phyloP scores from a whole-genome alignment of 2,113 vertebrate species.

The Heterochromis multidens region DNA sequence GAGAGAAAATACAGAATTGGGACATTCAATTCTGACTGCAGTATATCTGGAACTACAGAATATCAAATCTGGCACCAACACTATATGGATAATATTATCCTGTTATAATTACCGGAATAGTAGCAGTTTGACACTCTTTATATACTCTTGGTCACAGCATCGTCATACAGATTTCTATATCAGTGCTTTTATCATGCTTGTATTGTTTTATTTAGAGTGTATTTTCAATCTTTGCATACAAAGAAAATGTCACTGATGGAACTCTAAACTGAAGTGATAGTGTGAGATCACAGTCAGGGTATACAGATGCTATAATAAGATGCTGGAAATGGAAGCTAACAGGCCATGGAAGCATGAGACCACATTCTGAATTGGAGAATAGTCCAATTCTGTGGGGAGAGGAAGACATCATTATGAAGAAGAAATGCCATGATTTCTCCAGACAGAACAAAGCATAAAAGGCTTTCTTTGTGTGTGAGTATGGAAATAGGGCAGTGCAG shows the following conservation, averaged over 20 bases:
- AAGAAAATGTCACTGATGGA: neutral
- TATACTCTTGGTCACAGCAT: neutral
- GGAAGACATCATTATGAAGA: slow-evolving; percentile 50
- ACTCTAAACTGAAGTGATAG: neutral
- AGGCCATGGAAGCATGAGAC: neutral
- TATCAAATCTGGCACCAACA: neutral
- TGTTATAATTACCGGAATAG: neutral
- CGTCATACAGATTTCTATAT: neutral
- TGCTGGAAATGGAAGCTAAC: neutral
- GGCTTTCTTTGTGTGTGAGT: slow-evolving; percentile 53
- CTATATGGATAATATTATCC: neutral
- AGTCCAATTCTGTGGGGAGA: slow-evolving; percentile 37
- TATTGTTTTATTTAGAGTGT: neutral
- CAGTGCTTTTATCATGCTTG: neutral
- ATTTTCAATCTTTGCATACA: neutral
- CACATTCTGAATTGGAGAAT: slow-evolving; percentile 6
- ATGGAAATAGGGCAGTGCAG: slow-evolving; percentile 68
- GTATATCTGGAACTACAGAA: neutral
- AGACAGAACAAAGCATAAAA: slow-evolving; percentile 55
- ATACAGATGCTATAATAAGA: neutral
- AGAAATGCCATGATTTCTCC: slow-evolving; percentile 58
- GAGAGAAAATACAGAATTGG: neutral
- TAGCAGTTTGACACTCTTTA: neutral
- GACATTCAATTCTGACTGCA: neutral
- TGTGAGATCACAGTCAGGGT: neutral